phyloP scores from a whole-genome alignment of 2,113 vertebrate genomes.

The Microcebus murinus region DNA sequence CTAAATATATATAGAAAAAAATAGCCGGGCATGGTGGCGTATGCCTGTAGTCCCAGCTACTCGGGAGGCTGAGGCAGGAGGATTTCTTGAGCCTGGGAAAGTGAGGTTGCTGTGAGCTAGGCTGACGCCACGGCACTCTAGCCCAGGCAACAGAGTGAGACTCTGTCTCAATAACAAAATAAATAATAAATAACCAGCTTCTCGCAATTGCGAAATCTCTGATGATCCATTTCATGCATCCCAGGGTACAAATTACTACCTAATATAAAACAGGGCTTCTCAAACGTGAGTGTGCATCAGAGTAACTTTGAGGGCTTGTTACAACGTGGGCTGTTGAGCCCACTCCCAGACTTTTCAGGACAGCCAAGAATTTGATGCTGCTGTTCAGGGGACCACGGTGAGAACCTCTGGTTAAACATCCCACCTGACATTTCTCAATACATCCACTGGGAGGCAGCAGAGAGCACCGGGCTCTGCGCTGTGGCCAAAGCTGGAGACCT shows the following conservation, averaged over 20 bases:
- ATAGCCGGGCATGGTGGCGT: no score
- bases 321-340: not conserved
- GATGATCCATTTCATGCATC: not conserved
- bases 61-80: no score
- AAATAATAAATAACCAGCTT: not conserved
- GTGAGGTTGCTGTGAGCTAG: no score
- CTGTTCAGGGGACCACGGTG: not conserved
- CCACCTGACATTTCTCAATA: not conserved
- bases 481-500: not conserved
- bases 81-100: no score
- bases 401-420: not conserved
- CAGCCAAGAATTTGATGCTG: not conserved
- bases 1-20: no score
- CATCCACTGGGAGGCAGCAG: slow-evolving; percentile 71
- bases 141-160: no score
- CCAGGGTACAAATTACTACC: not conserved
- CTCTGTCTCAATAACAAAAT: no score
- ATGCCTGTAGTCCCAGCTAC: no score
- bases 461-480: not conserved
- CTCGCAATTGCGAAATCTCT: not conserved
- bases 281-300: not conserved
- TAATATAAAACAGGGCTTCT: not conserved
- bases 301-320: not conserved
- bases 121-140: no score
- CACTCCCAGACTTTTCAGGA: not conserved